phyloP scores from a whole-genome alignment of 2,888 invertebrate genomes.

The Auanema freiburgensis region DNA sequence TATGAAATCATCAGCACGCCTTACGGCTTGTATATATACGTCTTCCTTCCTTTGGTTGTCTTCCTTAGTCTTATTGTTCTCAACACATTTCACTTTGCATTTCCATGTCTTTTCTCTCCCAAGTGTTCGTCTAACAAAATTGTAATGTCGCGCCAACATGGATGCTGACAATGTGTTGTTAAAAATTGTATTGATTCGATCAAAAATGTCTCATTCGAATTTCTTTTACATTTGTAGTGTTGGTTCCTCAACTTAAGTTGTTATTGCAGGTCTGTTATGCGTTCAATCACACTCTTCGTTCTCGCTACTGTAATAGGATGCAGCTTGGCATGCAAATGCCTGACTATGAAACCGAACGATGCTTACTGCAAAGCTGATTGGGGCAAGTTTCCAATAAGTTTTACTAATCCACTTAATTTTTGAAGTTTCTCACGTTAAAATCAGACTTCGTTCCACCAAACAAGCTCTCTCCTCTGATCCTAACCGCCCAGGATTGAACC shows the following conservation, averaged over 20 bases:
- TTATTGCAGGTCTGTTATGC: background rate
- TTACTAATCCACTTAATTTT: background rate
- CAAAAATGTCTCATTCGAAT: background rate
- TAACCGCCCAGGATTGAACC: slow-evolving; percentile 47
- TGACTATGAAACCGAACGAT: slow-evolving; percentile 41
- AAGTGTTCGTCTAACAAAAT: too few species aligned
- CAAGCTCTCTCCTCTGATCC: slow-evolving; percentile 46
- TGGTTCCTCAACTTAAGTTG: background rate
- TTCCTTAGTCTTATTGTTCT: too few species aligned
- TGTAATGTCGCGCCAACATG: too few species aligned
- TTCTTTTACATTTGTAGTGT: slow-evolving; percentile 17
- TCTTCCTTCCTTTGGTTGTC: too few species aligned
- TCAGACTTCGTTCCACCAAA: slow-evolving; percentile 46
- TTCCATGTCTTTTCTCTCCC: too few species aligned
- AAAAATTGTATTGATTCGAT: background rate
- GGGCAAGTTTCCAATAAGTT: slow-evolving; percentile 31
- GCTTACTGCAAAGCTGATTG: slow-evolving; percentile 55
- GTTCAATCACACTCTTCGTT: slow-evolving; percentile 10
- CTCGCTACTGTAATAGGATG: slow-evolving; percentile 3
- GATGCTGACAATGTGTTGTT: too few species aligned
- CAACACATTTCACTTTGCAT: too few species aligned
- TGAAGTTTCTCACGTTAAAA: slow-evolving; percentile 56
- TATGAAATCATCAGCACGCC: too few species aligned
- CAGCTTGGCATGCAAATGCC: slow-evolving; percentile 44
- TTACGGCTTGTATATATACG: too few species aligned